Conservation (phyloP, 2,888 invertebrate species). For the Auanema freiburgensis region DNA sequence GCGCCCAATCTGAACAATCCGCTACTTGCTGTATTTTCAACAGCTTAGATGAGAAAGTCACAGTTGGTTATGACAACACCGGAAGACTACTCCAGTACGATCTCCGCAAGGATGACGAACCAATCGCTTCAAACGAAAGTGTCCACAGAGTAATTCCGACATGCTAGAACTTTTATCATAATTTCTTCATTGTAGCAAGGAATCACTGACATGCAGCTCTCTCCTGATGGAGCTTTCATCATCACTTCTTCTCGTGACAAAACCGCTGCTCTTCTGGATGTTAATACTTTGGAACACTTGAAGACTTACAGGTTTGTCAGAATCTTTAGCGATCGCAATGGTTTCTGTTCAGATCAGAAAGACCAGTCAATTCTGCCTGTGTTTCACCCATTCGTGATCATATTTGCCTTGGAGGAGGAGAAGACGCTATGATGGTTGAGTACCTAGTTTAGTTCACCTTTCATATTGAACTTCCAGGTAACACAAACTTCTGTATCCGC, state of each 20-base stretch:
- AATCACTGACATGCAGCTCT: constrained; percentile 95
- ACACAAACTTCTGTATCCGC: constrained; percentile 89
- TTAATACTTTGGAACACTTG: constrained; percentile 80
- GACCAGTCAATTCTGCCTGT: constrained; percentile 96
- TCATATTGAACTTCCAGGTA: constrained; percentile 34
- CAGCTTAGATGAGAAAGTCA: constrained; percentile 78
- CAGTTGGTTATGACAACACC: constrained; percentile 25
- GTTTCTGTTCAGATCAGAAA: constrained; percentile 72
- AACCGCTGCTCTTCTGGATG: constrained; percentile 83
- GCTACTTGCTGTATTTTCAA: constrained; percentile 76
- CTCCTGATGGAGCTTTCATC: constrained; percentile 73
- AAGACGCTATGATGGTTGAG: constrained; percentile 94
- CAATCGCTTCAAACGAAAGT: constrained; percentile 68
- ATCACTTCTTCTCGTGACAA: constrained; percentile 95
- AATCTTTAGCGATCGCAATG: background rate
- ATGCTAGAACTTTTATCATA: background rate
- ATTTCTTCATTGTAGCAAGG: constrained; percentile 56
- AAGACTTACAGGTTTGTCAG: constrained; percentile 85
- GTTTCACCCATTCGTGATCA: constrained; percentile 93
- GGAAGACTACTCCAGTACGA: constrained; percentile 83
- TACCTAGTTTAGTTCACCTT: background rate
- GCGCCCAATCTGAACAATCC: constrained; percentile 42
- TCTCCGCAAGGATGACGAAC: constrained; percentile 70
- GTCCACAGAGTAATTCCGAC: constrained; percentile 33
- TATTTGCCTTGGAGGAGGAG: constrained; percentile 93